These are phyloP conservation scores for Hyperopisus bebe DNA, from an alignment of 2,113 vertebrate species.

Conservation along the genomic window DNA sequence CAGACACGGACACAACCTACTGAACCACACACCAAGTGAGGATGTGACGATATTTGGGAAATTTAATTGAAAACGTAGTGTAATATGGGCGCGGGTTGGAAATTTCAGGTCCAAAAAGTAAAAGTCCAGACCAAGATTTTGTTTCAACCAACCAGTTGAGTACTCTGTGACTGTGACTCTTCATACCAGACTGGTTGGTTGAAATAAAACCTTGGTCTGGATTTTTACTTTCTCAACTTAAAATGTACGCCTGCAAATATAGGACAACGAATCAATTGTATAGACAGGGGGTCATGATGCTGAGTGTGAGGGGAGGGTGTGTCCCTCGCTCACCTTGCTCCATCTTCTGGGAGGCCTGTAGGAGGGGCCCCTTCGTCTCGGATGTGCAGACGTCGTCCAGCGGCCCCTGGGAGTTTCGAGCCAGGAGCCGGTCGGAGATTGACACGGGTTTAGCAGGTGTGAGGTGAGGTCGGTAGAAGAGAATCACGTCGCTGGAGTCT, in stretches of 20 bases:
- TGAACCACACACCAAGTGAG: background rate
- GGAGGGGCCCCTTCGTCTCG: background rate
- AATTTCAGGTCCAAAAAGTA: background rate
- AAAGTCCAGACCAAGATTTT: background rate
- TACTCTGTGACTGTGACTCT: background rate
- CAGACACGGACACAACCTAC: background rate
- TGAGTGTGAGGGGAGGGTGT: background rate
- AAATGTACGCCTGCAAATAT: background rate
- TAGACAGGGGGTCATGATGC: background rate
- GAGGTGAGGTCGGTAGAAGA: slow-evolving; percentile 15
- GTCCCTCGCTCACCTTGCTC: background rate
- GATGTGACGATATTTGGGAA: background rate
- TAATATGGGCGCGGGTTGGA: background rate
- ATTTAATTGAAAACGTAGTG: background rate
- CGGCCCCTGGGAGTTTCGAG: background rate
- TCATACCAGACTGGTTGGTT: background rate
- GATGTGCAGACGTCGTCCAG: background rate
- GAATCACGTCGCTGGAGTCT: background rate
- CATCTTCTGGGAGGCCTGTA: background rate
- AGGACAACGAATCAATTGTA: background rate
- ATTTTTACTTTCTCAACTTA: background rate
- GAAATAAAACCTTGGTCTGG: background rate
- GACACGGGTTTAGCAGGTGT: background rate
- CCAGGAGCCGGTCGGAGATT: background rate
- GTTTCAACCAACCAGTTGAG: background rate